Evolutionary conservation across 2,888 invertebrate species (phyloP).

Genomic region (Acanthosepion lycidas): DNA sequence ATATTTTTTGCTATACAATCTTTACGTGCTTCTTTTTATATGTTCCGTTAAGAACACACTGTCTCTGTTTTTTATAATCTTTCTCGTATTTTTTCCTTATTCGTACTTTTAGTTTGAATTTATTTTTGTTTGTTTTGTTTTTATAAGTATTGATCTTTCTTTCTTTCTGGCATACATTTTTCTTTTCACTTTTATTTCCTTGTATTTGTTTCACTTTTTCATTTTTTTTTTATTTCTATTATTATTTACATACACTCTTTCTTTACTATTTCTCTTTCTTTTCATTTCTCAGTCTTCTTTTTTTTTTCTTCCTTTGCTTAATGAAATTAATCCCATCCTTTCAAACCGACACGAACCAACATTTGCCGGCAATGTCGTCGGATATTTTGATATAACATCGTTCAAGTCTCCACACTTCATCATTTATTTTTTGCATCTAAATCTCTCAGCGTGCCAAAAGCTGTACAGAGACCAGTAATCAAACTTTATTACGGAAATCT

Average conservation of each 20-base stretch:
- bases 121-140: neutral
- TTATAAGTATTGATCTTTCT: too few species aligned
- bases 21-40: neutral
- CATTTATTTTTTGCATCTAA: neutral
- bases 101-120: neutral
- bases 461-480: conserved; percentile 20
- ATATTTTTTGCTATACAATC: neutral
- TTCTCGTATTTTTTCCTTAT: neutral
- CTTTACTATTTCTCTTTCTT: too few species aligned
- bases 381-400: neutral
- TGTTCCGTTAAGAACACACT: neutral
- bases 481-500: conserved; percentile 11
- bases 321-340: neutral
- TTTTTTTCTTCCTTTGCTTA: neutral
- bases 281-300: too few species aligned
- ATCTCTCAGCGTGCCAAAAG: neutral
- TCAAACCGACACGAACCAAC: neutral
- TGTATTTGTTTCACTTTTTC: too few species aligned
- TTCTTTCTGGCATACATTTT: too few species aligned
- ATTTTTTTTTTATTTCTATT: too few species aligned
- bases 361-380: conserved; percentile 17
- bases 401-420: neutral
- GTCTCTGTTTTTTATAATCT: neutral
- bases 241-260: too few species aligned
- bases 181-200: too few species aligned